Conservation (phyloP, 92 coral and sea anemone species). For the Montipora capitata region DNA sequence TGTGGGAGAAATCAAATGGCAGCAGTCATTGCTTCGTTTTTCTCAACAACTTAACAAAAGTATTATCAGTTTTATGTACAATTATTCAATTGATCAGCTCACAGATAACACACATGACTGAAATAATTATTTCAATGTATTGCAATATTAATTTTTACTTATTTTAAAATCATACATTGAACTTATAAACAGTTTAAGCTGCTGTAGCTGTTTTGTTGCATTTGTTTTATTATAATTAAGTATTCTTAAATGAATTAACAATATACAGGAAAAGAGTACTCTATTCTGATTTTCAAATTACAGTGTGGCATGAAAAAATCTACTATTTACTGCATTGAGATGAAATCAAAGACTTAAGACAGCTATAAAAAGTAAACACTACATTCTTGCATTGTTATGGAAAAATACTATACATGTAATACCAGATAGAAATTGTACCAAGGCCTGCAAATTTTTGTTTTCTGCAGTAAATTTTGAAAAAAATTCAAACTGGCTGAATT, state of each 20-base stretch:
- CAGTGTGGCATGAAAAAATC: slow-evolving; percentile 14
- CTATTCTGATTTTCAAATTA: slow-evolving; percentile 19
- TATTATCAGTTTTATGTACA: background rate
- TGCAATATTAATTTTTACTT: background rate
- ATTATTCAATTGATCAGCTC: slow-evolving; percentile 1
- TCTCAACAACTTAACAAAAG: no score
- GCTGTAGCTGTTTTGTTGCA: background rate
- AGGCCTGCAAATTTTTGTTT: slow-evolving; percentile 24
- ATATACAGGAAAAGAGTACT: slow-evolving; percentile 13
- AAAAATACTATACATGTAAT: background rate
- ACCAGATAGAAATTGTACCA: slow-evolving; percentile 6
- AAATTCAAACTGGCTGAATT: slow-evolving; percentile 27
- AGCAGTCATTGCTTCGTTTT: no score
- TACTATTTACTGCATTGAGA: background rate
- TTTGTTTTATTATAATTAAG: background rate
- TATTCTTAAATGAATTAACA: background rate
- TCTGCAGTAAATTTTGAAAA: slow-evolving; percentile 11
- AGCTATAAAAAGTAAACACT: background rate
- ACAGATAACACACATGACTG: background rate
- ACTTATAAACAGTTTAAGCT: background rate
- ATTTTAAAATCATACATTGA: background rate
- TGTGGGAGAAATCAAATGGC: no score
- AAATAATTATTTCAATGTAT: background rate
- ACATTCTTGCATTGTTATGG: background rate
- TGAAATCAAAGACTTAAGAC: slow-evolving; percentile 5